Evolutionary conservation across 2,113 vertebrate genomes (phyloP), one percentile per base, ranked within the genome.

Genomic region (Copsychus sechellarum): DNA sequence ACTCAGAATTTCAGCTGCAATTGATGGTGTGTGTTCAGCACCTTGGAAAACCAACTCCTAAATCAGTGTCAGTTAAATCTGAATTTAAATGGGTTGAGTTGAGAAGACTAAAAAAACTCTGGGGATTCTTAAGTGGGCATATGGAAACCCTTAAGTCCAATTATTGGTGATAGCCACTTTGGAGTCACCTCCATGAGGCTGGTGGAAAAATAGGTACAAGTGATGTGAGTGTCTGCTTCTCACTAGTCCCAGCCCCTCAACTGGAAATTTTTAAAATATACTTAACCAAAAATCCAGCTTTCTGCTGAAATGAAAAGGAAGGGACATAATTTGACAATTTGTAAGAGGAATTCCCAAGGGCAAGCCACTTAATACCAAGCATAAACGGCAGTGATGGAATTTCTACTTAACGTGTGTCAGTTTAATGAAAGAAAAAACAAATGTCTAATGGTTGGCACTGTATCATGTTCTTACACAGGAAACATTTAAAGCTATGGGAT

Each of bases 121-220:
- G 24, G n/a, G 33, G 65, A 65, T 89, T 87, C 53, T 81, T 87
- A 71, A 69, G 33, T 64, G 62, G 31, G 14, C 78, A 43, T 89
- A 69, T 92, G 94, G 78, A 96, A 95, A 56, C 72, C 64, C 66
- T 95, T 86, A 91, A 72, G 40, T 76, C 38, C 38, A 48, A 34
- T 93, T 92, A 89, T 19, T 57, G 48, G 53, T 85, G 78, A 89
- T 83, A 72, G 70, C 57, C 26, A 61, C 66, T 81, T 95, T 0
- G 2, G n/a, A 76, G 38, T 81, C 92, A 64, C 47, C 47, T 90
- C 51, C 0, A 0, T 11, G 38, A 84, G 12, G n/a, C 43, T 87
- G 53, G n/a, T 70, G 79, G 42, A 71, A 93, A 93, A 92, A 48
- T 14, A 42, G 12, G 38, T 33, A 51, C 14, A 69, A 85, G 54